Conservation (phyloP, 2,113 vertebrate species). For the Typhlomys cinereus region DNA sequence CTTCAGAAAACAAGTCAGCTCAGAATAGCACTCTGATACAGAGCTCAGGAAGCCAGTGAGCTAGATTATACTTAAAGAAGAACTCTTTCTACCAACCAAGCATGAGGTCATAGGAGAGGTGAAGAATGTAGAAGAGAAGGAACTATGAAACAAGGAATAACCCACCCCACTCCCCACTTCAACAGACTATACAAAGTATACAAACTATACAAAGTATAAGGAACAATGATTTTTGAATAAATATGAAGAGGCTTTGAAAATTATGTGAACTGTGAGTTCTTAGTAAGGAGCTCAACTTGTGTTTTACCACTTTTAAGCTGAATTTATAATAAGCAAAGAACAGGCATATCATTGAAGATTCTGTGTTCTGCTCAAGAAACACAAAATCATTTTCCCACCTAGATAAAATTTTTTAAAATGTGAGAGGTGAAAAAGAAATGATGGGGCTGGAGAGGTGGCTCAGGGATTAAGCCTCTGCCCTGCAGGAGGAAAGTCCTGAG, state of each 20-base stretch:
- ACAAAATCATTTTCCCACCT: background rate
- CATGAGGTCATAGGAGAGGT: background rate
- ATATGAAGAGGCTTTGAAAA: background rate
- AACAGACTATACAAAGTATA: accelerated
- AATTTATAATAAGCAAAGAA: background rate
- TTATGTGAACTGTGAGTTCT: background rate
- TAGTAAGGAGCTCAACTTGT: background rate
- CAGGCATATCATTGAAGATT: background rate
- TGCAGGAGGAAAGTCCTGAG: too few species aligned
- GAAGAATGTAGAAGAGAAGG: background rate
- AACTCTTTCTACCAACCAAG: background rate
- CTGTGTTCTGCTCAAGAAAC: background rate
- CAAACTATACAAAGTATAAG: background rate
- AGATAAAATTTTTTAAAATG: background rate
- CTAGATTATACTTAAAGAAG: background rate
- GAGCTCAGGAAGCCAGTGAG: background rate
- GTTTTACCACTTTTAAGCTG: background rate
- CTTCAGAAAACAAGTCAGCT: background rate
- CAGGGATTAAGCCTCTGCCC: too few species aligned
- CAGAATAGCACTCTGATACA: background rate
- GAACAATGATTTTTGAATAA: background rate
- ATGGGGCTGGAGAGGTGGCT: too few species aligned
- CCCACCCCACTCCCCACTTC: background rate
- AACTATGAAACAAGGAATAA: background rate
- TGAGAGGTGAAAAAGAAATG: background rate